Conservation (phyloP, 2,888 invertebrate genomes). For the Venustoraphidia nigricollis region DNA sequence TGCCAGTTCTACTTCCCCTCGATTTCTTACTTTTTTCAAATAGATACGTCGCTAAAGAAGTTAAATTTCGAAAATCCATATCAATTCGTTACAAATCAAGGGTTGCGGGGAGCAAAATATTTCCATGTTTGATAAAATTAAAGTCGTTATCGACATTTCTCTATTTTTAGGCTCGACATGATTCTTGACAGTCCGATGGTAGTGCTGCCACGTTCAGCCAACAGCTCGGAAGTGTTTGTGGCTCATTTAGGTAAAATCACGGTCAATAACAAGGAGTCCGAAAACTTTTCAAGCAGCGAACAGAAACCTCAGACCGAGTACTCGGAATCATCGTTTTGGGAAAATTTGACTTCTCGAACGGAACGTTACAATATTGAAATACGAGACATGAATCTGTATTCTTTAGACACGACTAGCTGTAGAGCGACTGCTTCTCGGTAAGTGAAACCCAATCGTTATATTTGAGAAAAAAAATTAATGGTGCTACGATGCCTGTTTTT, state of each 20-base stretch:
- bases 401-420: conserved; percentile 43
- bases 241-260: conserved; percentile 86
- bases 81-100: too few species aligned
- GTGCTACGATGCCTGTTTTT: too few species aligned
- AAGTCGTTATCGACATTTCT: conserved; percentile 1
- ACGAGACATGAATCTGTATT: conserved; percentile 76
- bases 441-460: neutral
- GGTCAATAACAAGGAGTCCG: conserved; percentile 28
- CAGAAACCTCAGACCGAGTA: conserved; percentile 8
- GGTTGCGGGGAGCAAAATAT: too few species aligned
- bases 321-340: conserved; percentile 11
- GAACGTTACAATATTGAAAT: conserved; percentile 53
- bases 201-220: conserved; percentile 64
- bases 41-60: too few species aligned
- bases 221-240: conserved; percentile 71
- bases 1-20: too few species aligned
- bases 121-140: too few species aligned
- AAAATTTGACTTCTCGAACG: conserved; percentile 16
- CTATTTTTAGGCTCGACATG: conserved; percentile 47
- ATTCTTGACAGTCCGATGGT: conserved; percentile 84
- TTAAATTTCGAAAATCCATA: too few species aligned
- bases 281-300: conserved; percentile 9
- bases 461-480: too few species aligned
- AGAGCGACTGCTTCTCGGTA: conserved; percentile 15
- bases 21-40: too few species aligned